Percentiles rank a stretch among this genome's conserved stretches.
Evolutionary conservation across 1,140 invertebrate species (phyloP).

Genomic region (Apis laboriosa): DNA sequence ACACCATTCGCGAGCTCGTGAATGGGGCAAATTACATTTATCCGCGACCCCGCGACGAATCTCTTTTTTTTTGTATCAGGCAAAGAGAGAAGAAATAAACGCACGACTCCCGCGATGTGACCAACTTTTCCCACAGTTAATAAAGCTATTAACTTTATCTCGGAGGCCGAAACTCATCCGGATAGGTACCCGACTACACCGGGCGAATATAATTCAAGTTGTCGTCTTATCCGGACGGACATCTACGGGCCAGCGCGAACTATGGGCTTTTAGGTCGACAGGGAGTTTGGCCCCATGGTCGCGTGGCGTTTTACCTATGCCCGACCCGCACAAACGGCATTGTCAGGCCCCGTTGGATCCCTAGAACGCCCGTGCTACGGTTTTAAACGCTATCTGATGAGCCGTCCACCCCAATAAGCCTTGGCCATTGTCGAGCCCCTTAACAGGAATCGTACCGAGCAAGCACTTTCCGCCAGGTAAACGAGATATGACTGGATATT

Average conservation of each 20-base stretch:
- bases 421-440: constrained; percentile 15
- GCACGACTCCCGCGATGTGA: constrained; percentile 23
- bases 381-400: constrained; percentile 77
- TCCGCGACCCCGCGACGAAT: neutral
- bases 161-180: constrained; percentile 66
- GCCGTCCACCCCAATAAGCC: constrained; percentile 65
- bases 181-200: constrained; percentile 63
- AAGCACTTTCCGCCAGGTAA: constrained; percentile 23
- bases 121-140: constrained; percentile 77
- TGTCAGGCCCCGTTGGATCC: constrained; percentile 10
- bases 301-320: constrained; percentile 77
- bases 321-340: constrained; percentile 5
- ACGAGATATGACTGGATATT: neutral
- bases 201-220: constrained; percentile 75
- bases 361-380: neutral
- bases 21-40: neutral
- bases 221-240: constrained; percentile 74
- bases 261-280: constrained; percentile 76
- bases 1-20: neutral
- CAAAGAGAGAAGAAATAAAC: neutral
- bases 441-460: neutral
- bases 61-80: accelerated
- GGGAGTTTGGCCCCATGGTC: constrained; percentile 70
- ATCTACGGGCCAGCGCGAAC: constrained; percentile 75
- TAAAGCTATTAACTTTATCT: constrained; percentile 80